phyloP scores from a whole-genome alignment of 1,140 invertebrate genomes.

The Oncopodura yosiiana region DNA sequence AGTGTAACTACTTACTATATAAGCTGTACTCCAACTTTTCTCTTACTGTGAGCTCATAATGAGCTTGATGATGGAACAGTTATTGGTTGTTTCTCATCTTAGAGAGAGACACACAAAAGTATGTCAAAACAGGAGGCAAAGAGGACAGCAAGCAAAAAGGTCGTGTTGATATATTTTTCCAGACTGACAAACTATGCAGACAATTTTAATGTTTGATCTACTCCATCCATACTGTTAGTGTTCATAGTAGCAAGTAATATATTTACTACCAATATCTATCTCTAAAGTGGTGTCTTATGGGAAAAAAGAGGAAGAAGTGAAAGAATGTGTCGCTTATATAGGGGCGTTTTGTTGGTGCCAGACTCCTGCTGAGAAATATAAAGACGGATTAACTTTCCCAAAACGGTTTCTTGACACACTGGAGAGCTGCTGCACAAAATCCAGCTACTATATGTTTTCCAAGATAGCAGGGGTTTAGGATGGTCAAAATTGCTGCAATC shows the following conservation, averaged over 20 bases:
- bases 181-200: constrained; percentile 1
- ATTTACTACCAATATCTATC: not conserved
- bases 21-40: too few species aligned
- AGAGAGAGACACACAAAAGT: too few species aligned
- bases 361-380: constrained; percentile 23
- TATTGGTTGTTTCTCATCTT: too few species aligned
- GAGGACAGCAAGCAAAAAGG: too few species aligned
- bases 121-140: too few species aligned
- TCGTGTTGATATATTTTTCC: not conserved
- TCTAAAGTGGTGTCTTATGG: not conserved
- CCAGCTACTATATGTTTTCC: not conserved
- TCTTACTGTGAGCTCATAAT: too few species aligned
- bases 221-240: not conserved
- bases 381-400: constrained; percentile 29
- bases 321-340: constrained; percentile 7
- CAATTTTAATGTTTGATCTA: not conserved
- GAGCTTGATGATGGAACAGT: too few species aligned
- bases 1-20: too few species aligned
- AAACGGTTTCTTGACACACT: constrained; percentile 12
- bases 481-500: constrained; percentile 13
- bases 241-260: not conserved
- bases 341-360: constrained; percentile 36
- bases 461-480: not conserved
- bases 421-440: constrained; percentile 6
- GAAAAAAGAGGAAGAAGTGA: not conserved